phyloP scores from a whole-genome alignment of 2,797 vertebrate species.

The Urophycis tenuis region DNA sequence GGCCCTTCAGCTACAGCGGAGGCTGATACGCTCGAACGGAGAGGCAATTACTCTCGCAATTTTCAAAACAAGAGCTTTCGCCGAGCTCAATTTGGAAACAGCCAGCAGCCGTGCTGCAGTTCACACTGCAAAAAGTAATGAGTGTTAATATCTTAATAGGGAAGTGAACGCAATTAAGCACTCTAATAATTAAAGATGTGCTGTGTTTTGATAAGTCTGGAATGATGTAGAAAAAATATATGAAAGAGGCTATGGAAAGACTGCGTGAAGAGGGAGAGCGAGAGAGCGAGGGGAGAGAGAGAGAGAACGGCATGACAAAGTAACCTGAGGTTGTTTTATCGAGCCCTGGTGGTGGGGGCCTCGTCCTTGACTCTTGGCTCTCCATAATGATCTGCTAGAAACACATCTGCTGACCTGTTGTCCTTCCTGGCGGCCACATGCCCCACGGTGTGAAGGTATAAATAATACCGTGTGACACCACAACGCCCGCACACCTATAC shows the following conservation, averaged over 20 bases:
- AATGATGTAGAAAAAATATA: slow-evolving; percentile 8
- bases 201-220: slow-evolving; percentile 29
- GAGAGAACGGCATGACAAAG: background rate
- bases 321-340: background rate
- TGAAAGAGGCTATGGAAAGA: slow-evolving; percentile 13
- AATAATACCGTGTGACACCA: background rate
- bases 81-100: slow-evolving; percentile 41
- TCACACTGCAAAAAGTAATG: slow-evolving; percentile 35
- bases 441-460: no score
- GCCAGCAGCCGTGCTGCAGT: slow-evolving; percentile 42
- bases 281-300: background rate
- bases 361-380: background rate
- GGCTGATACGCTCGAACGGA: slow-evolving; percentile 38
- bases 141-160: slow-evolving; percentile 40
- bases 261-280: background rate
- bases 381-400: background rate
- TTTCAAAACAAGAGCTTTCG: slow-evolving; percentile 25
- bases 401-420: background rate
- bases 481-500: background rate
- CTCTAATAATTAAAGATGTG: slow-evolving; percentile 38
- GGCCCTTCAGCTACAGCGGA: slow-evolving; percentile 4
- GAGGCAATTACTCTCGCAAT: slow-evolving; percentile 41
- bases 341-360: background rate
- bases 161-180: slow-evolving; percentile 48
- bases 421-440: background rate